Percentiles rank a stretch among this genome's conserved stretches.
Evolutionary conservation across 2,797 vertebrate species (phyloP).

Genomic region (Margarornis squamiger): DNA sequence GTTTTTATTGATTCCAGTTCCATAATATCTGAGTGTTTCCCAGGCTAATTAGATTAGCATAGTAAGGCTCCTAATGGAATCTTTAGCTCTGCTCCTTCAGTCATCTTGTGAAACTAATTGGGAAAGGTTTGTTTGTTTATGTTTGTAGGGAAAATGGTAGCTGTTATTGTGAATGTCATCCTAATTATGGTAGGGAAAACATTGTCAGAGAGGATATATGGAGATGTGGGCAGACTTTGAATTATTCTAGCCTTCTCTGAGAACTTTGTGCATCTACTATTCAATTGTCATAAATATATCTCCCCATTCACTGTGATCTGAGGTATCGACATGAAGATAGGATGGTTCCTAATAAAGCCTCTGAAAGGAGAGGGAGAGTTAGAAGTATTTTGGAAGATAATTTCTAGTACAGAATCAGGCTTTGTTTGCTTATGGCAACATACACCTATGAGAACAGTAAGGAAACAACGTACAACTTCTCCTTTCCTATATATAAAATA

Average conservation of each 20-base stretch:
- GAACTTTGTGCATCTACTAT: background rate
- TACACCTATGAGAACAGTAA: background rate
- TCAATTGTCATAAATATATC: background rate
- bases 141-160: background rate
- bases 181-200: constrained; percentile 42
- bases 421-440: background rate
- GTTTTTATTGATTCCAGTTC: constrained; percentile 23
- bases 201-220: constrained; percentile 7
- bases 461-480: background rate
- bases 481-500: background rate
- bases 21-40: background rate
- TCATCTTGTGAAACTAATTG: constrained; percentile 49
- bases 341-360: background rate
- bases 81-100: constrained; percentile 29
- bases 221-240: background rate
- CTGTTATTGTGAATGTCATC: constrained; percentile 51
- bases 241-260: background rate
- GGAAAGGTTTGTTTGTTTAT: constrained; percentile 41
- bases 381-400: background rate
- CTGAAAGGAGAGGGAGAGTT: background rate
- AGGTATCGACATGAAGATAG: background rate
- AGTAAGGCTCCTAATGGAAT: constrained; percentile 41
- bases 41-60: constrained; percentile 55
- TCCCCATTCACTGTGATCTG: background rate
- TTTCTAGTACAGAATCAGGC: background rate